Conservation (phyloP, 2,113 vertebrate genomes). For the Taurulus bubalis region DNA sequence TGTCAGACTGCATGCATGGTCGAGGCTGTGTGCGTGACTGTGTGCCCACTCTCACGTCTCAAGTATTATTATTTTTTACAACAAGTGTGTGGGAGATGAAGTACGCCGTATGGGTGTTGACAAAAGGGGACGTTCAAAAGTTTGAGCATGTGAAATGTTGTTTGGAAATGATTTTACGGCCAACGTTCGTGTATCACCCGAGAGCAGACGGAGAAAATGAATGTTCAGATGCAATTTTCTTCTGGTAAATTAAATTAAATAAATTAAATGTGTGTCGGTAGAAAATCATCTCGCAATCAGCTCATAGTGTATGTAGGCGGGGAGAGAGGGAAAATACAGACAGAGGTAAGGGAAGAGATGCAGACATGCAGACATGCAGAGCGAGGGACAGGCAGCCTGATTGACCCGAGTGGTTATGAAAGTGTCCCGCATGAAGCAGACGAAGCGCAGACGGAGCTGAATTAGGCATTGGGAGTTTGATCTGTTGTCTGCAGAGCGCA, state of each 20-base stretch:
- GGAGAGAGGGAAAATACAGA: background rate
- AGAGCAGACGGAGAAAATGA: background rate
- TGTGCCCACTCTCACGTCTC: constrained; percentile 18
- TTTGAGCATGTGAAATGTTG: background rate
- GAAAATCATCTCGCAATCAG: background rate
- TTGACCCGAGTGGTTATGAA: background rate
- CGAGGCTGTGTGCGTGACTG: background rate
- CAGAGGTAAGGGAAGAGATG: background rate
- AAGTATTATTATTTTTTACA: background rate
- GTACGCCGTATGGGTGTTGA: background rate
- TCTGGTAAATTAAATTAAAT: background rate
- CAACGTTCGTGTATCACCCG: background rate
- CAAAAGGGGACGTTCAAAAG: background rate
- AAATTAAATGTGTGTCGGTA: background rate
- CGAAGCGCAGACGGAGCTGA: background rate
- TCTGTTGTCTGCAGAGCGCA: constrained; percentile 23
- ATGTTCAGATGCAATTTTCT: background rate
- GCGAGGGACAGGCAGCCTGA: background rate
- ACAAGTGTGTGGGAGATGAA: constrained; percentile 35
- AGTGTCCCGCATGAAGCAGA: background rate
- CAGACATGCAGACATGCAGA: background rate
- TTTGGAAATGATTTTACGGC: background rate
- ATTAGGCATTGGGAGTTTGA: constrained; percentile 11
- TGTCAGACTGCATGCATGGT: background rate
- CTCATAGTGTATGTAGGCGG: background rate